Conservation (phyloP, 1,140 invertebrate species). For the Phocides pigmalion region DNA sequence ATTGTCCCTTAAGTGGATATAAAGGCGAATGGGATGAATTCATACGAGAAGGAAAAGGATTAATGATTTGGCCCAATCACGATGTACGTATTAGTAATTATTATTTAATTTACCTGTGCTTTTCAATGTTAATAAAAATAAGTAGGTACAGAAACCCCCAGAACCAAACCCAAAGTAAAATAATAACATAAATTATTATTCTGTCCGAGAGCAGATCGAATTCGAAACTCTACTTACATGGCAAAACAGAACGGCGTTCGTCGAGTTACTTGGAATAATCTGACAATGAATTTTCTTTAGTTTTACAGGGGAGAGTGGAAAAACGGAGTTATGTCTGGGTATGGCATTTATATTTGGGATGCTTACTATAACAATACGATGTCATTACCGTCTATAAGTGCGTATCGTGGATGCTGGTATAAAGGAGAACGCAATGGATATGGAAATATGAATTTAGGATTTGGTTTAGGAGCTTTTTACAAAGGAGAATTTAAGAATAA, state of each 20-base stretch:
- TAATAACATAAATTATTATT: too few species aligned
- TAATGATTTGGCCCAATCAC: constrained; percentile 84
- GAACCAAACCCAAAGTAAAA: too few species aligned
- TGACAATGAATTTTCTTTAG: constrained; percentile 51
- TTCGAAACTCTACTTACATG: neutral
- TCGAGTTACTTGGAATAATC: too few species aligned
- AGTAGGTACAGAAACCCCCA: too few species aligned
- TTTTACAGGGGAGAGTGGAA: constrained; percentile 84
- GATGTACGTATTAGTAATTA: constrained; percentile 76
- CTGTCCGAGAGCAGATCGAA: too few species aligned
- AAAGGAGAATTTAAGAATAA: constrained; percentile 83
- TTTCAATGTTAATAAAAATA: neutral
- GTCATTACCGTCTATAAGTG: constrained; percentile 77
- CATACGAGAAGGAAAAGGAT: constrained; percentile 80
- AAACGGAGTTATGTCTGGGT: constrained; percentile 83
- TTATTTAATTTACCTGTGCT: neutral
- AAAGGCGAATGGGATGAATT: constrained; percentile 83
- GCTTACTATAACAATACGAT: constrained; percentile 80
- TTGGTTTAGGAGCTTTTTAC: constrained; percentile 81
- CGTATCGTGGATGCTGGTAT: constrained; percentile 83
- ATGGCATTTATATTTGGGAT: constrained; percentile 84
- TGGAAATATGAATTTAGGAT: constrained; percentile 82
- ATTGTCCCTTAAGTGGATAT: constrained; percentile 78
- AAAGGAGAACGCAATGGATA: constrained; percentile 81
- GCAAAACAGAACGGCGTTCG: too few species aligned